Conservation (phyloP, 2,113 vertebrate species). For the Elachura formosa region DNA sequence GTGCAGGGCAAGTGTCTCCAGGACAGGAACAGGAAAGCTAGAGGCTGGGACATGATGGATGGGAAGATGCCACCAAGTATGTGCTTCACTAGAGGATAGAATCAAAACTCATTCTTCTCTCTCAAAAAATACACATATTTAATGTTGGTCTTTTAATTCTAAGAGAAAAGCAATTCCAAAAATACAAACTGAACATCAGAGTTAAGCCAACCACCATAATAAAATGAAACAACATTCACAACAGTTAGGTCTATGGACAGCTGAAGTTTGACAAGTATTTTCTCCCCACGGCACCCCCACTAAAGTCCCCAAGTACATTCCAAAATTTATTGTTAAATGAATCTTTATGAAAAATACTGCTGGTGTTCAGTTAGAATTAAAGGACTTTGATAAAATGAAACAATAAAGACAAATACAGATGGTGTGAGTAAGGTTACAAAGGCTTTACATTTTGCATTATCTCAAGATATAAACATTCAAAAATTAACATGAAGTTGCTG, state of each 20-base stretch:
- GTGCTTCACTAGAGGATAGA: slow-evolving; percentile 68
- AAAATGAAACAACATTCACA: slow-evolving; percentile 77
- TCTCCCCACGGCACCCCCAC: background rate
- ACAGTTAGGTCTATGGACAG: slow-evolving; percentile 69
- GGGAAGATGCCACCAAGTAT: background rate
- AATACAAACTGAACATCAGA: slow-evolving; percentile 83
- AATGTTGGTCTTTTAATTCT: slow-evolving; percentile 80
- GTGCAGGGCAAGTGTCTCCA: background rate
- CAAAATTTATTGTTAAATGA: slow-evolving; percentile 43
- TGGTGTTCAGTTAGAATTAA: slow-evolving; percentile 81
- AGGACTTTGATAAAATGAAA: slow-evolving; percentile 70
- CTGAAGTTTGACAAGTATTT: slow-evolving; percentile 64
- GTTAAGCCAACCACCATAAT: slow-evolving; percentile 72
- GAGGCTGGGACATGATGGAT: background rate
- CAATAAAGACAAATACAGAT: slow-evolving; percentile 60
- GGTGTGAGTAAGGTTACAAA: slow-evolving; percentile 70
- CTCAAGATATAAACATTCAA: slow-evolving; percentile 79
- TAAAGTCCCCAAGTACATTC: slow-evolving; percentile 53
- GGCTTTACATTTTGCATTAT: slow-evolving; percentile 77
- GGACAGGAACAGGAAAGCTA: background rate
- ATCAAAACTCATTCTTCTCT: slow-evolving; percentile 74
- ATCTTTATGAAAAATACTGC: slow-evolving; percentile 76
- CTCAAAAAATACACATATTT: slow-evolving; percentile 81
- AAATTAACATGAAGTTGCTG: slow-evolving; percentile 73
- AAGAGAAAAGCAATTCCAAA: slow-evolving; percentile 77